Base-by-base conservation (phyloP, 2,888 invertebrate genomes). In the Phortica okadai region DNA sequence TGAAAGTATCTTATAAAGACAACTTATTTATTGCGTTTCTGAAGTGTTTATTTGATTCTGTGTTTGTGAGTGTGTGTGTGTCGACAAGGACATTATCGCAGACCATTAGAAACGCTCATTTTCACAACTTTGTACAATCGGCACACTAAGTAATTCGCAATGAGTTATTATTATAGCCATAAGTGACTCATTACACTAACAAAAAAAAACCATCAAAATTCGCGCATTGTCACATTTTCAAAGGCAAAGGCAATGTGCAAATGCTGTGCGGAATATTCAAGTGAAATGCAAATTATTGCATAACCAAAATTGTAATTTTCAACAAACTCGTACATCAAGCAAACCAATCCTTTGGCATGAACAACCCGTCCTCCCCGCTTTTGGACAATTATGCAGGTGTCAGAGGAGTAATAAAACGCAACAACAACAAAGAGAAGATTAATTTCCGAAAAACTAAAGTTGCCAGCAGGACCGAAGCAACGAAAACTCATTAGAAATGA, bases 301-400 rank as follows among this genome's bases (percentile, higher is more conserved):
- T 5, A 54, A 25, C 11, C 54, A 54, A 70, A 50, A 70, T 70
- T 70, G 50, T 70, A 70, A 70, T 70, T 70, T 70, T 21, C 21
- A 21, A 21, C 21, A 21, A 21, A 21, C 21, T 21, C 33, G 33
- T 5, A 1, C 2, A 5, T 5, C 33, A 33, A 33, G 33, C 33
- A 33, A 33, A 33, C 33, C 33, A 33, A 33, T 5, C 2, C 33
- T 33, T 21, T 21, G 21, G 21, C 21, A 21, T 1, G 21, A 21
- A 21, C 21, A 33, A 33, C 33, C 33, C 11, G 5, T 6, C 11
- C 11, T 2, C 21, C 54, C 11, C 70, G 1, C 54, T 25, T 25
- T 56, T 72, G 54, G 70, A 56, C 70, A 72, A 72, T 72, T 56
- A 72, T 72, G n/a, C 69, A 76, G 76, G 70, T 73, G 66, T 73